Conservation (phyloP, 2,888 invertebrate species). For the Hermaeophaga mercurialis region DNA sequence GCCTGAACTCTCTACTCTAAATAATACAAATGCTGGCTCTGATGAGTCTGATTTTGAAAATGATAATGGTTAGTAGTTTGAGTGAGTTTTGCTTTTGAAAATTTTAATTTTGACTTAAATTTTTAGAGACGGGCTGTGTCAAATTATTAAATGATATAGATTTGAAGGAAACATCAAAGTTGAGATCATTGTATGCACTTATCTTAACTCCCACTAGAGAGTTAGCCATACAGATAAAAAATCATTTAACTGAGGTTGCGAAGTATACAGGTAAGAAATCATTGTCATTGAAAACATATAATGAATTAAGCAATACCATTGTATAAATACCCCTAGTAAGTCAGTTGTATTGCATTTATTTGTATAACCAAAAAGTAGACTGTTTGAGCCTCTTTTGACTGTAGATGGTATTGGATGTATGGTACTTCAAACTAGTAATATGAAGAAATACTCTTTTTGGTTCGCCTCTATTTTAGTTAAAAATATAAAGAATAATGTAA, state of each 20-base stretch:
- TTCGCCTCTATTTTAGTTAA: no score
- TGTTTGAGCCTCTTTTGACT: no score
- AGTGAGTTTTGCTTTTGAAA: neutral
- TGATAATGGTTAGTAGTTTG: constrained; percentile 30
- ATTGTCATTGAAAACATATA: constrained; percentile 11
- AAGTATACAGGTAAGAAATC: constrained; percentile 72
- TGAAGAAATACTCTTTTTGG: no score
- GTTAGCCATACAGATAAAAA: constrained; percentile 90
- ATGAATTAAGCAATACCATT: no score
- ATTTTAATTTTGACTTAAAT: neutral
- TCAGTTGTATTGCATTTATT: no score
- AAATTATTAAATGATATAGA: constrained; percentile 63
- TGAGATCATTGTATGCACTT: constrained; percentile 75
- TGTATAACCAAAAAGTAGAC: no score
- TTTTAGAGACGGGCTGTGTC: constrained; percentile 64
- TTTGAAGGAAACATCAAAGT: constrained; percentile 47
- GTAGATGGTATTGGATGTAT: no score
- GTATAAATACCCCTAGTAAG: no score
- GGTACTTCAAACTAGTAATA: no score
- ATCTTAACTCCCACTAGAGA: constrained; percentile 96
- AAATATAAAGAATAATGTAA: no score
- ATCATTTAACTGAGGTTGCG: constrained; percentile 79
- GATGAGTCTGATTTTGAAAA: constrained; percentile 39
- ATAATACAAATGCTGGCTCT: constrained; percentile 22
- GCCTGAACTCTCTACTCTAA: constrained; percentile 40